phyloP scores from a whole-genome alignment of 2,113 vertebrate genomes.

The Engraulis encrasicolus region DNA sequence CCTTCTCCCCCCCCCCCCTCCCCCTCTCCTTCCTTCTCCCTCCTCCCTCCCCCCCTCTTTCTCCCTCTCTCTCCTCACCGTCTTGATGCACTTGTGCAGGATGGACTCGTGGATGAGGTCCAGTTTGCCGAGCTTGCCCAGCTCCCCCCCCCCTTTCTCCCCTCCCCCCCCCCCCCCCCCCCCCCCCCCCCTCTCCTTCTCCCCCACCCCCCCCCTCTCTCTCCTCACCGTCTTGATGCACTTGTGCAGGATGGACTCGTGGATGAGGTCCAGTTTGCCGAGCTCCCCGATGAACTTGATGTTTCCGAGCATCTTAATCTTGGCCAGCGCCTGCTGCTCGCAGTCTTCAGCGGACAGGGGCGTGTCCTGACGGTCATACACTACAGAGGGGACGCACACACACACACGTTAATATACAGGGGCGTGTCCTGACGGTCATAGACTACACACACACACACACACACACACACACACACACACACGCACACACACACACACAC shows the following conservation, averaged over 20 bases:
- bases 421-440: too few relatives aligned
- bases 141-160: too few relatives aligned
- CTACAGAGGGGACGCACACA: constrained; percentile 72
- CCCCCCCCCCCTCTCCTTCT: too few relatives aligned
- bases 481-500: too few relatives aligned
- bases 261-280: constrained; percentile 99
- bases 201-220: too few relatives aligned
- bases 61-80: too few relatives aligned
- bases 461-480: too few relatives aligned
- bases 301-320: constrained; percentile 99
- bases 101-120: constrained; percentile 98
- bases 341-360: constrained; percentile 98
- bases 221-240: constrained; percentile 99
- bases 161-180: too few relatives aligned
- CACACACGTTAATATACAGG: too few relatives aligned
- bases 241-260: constrained; percentile 99
- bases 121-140: constrained; percentile 99
- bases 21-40: too few relatives aligned
- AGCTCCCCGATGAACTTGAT: constrained; percentile 99
- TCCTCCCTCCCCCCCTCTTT: too few relatives aligned
- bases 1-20: too few relatives aligned
- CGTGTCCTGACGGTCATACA: constrained; percentile 98
- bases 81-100: neutral
- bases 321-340: constrained; percentile 98
- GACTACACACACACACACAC: neutral